Evolutionary conservation across 2,797 vertebrate species (phyloP).

Genomic region (Tympanoctomys barrerae): DNA sequence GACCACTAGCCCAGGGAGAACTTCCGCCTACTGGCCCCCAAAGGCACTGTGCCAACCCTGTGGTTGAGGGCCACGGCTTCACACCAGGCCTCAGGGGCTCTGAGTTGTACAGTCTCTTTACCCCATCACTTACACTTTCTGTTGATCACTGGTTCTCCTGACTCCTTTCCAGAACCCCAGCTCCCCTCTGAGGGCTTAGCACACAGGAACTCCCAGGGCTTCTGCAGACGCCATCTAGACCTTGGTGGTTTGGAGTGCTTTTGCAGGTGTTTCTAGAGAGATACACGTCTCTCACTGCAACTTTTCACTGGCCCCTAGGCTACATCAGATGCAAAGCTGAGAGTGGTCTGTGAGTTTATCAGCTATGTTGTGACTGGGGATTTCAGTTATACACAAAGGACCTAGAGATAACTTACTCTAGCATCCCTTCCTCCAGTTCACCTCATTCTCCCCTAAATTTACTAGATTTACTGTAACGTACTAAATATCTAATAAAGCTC

Average conservation of each 20-base stretch:
- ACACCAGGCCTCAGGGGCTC: fast-evolving
- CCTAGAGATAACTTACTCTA: background rate
- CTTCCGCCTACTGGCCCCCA: no score
- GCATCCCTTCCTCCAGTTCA: background rate
- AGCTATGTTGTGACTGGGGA: background rate
- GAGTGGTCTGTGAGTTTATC: background rate
- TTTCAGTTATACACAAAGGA: background rate
- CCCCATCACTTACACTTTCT: background rate
- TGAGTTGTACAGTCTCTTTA: background rate
- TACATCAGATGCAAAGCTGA: background rate
- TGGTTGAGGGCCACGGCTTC: background rate
- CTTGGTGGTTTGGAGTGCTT: background rate
- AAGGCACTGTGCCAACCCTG: background rate
- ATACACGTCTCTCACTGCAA: background rate
- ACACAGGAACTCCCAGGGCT: background rate
- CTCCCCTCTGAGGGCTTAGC: background rate
- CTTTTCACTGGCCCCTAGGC: background rate
- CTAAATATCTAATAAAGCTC: background rate
- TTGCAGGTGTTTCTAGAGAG: background rate
- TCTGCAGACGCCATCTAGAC: background rate
- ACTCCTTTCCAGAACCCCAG: background rate
- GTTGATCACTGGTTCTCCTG: background rate
- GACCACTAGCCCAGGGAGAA: background rate
- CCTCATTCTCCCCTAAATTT: background rate
- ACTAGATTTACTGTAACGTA: background rate